Percentiles rank a stretch among this genome's conserved stretches.
phyloP scores from a whole-genome alignment of 2,113 vertebrate genomes.

The Myiopsitta monachus region DNA sequence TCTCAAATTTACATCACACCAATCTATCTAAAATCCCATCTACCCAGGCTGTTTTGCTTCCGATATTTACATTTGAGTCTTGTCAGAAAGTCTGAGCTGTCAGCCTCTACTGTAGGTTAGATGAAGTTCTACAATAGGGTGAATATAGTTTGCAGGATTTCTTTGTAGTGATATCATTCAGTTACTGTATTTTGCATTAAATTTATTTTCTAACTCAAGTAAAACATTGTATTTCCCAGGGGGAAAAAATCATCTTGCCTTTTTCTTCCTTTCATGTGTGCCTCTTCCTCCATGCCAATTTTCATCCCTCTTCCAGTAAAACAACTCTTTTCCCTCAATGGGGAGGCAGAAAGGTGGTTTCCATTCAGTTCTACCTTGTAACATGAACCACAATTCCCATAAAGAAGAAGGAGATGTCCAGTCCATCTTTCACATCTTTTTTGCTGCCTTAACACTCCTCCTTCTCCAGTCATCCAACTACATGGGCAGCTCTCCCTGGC shows the following conservation, averaged over 20 bases:
- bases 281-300: not conserved
- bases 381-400: not conserved
- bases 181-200: not conserved
- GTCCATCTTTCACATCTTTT: not conserved
- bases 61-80: not conserved
- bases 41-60: not conserved
- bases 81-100: not conserved
- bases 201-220: not conserved
- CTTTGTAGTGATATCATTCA: not conserved
- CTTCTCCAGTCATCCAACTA: not conserved
- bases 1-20: not conserved
- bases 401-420: not conserved
- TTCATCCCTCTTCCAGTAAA: not conserved
- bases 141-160: not conserved
- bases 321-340: not conserved
- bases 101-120: not conserved
- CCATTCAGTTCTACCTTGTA: not conserved
- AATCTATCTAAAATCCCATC: not conserved
- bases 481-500: not conserved
- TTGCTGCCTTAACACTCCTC: not conserved
- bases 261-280: not conserved
- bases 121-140: not conserved
- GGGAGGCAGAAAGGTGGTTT: not conserved
- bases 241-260: not conserved
- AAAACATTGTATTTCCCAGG: not conserved